Base-by-base conservation (phyloP, 2,797 vertebrate genomes). In the Hyperoplus lanceolatus region DNA sequence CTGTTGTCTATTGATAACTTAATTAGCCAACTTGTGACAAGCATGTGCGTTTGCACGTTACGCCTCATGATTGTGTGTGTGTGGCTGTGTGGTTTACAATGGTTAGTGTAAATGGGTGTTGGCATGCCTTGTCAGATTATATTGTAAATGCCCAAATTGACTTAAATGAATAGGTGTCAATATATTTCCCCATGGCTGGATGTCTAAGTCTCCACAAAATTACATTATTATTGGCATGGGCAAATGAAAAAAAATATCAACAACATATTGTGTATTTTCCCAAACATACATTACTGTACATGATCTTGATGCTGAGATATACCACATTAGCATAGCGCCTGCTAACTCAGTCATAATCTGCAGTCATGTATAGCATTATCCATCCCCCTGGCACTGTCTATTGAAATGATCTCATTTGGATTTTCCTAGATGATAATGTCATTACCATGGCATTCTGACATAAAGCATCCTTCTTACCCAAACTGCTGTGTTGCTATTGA, bases 191-290 rank as follows among this genome's bases (percentile, higher is more conserved):
- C 54, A 63, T 84, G 64, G 71, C 79, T 87, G 81, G 65, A 78
- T 83, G 81, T 87, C 73, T 84, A 75, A 83, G 74, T 89, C 79
- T 87, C 75, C 89, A 90, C 75, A 85, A 79, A 83, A 85, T 50
- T 80, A 75, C 77, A 93, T 88, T 91, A 90, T 85, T 82, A 86
- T 89, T 79, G 88, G 87, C 85, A 90, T 89, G 87, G 83, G 81
- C 76, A 86, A 83, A 86, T 90, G 84, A 87, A 90, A 60, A 90
- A 29, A 3, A 76, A 80, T 78, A 80, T 77, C 61, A 68, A 66
- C 60, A 61, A 49, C 76, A 79, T 85, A 86, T 9, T 49, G 42
- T 80, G 81, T 86, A 66, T 80, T 82, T 53, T 74, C 74, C 71
- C 79, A 75, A 45, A 78, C 46, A 54, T 65, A 29, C 58, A 39